Evolutionary conservation across 2,888 invertebrate species (phyloP).

Genomic region (Oscheius sp.): DNA sequence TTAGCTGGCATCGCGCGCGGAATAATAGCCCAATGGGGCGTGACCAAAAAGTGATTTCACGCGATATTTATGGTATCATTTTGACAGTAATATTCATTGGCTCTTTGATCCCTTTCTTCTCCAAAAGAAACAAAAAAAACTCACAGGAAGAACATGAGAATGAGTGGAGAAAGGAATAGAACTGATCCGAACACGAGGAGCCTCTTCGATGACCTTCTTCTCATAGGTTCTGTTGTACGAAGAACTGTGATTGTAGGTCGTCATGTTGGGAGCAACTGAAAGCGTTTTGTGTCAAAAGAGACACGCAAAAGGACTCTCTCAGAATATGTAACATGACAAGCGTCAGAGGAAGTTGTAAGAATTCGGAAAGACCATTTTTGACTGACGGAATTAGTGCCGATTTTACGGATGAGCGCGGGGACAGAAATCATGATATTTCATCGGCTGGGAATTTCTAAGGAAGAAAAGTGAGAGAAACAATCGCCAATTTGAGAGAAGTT

Average conservation of each 20-base stretch:
- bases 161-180: slow-evolving; percentile 33
- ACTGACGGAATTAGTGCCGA: slow-evolving; percentile 11
- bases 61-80: no score
- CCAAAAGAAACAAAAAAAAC: no score
- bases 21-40: neutral
- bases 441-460: no score
- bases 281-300: neutral
- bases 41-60: neutral
- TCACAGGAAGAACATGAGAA: slow-evolving; percentile 39
- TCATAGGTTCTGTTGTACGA: slow-evolving; percentile 67
- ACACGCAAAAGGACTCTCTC: neutral
- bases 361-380: neutral
- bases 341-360: neutral
- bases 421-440: no score
- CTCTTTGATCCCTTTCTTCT: neutral
- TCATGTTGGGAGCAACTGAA: slow-evolving; percentile 39
- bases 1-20: neutral
- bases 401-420: slow-evolving; percentile 1
- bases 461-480: no score
- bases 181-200: slow-evolving; percentile 38
- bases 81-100: no score
- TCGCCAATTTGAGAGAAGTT: no score
- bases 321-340: neutral
- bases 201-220: slow-evolving; percentile 61
- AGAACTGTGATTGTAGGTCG: slow-evolving; percentile 61